phyloP scores from a whole-genome alignment of 1,140 invertebrate genomes.

The Eumaeus atala region DNA sequence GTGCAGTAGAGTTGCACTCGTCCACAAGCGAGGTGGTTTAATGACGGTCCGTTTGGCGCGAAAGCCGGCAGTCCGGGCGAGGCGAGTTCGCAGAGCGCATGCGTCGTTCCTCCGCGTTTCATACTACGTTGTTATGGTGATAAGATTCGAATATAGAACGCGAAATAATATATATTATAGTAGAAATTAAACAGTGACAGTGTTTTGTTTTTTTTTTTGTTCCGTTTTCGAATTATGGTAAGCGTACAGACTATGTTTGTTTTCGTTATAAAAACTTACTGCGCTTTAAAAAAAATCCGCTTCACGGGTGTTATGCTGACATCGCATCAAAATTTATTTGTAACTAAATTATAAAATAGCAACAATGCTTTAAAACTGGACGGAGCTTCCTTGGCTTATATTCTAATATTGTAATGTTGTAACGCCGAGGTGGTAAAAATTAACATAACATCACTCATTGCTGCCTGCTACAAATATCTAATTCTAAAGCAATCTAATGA shows the following conservation, averaged over 20 bases:
- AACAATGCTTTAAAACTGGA: no score
- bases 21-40: slow-evolving; percentile 21
- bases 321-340: no score
- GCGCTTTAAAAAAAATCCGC: slow-evolving; percentile 14
- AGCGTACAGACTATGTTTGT: slow-evolving; percentile 18
- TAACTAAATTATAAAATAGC: no score
- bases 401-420: no score
- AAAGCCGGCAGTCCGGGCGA: slow-evolving; percentile 50
- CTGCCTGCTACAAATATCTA: no score
- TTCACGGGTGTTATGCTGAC: not conserved
- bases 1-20: slow-evolving; percentile 21
- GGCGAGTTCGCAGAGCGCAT: slow-evolving; percentile 38
- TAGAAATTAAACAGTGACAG: slow-evolving; percentile 24
- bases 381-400: no score
- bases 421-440: no score
- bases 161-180: slow-evolving; percentile 15
- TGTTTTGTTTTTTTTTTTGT: slow-evolving; percentile 21
- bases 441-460: no score
- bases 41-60: slow-evolving; percentile 37
- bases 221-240: slow-evolving; percentile 33
- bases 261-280: slow-evolving; percentile 9
- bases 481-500: no score
- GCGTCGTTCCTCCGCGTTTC: slow-evolving; percentile 35
- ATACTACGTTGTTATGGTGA: slow-evolving; percentile 43
- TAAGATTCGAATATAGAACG: slow-evolving; percentile 39